A percentile compares a stretch with the other conserved stretches of the same genome.
These are phyloP conservation scores for Notiomystis cincta DNA, from an alignment of 2,113 vertebrate species.

Conservation along the genomic window DNA sequence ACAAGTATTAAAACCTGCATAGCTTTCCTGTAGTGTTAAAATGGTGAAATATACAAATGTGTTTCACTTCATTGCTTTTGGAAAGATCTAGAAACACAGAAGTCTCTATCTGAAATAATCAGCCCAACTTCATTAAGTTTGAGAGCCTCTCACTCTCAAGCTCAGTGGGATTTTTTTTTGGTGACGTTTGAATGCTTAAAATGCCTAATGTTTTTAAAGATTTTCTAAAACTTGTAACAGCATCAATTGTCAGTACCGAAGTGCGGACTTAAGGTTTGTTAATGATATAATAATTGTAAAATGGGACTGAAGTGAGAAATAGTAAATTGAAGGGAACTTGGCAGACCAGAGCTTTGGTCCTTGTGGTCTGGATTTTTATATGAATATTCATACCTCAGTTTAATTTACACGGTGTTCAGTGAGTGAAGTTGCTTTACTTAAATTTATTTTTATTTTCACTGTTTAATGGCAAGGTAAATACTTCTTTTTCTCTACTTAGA, in stretches of 20 bases:
- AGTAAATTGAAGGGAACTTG: neutral
- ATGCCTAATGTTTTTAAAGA: neutral
- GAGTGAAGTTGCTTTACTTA: neutral
- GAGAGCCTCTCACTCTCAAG: neutral
- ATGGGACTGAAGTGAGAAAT: neutral
- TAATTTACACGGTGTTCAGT: neutral
- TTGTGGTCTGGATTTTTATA: neutral
- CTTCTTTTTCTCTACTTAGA: neutral
- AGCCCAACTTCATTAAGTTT: neutral
- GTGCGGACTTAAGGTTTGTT: neutral
- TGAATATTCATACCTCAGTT: neutral
- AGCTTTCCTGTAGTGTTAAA: neutral
- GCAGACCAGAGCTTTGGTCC: neutral
- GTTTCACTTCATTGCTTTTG: neutral
- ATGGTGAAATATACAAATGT: neutral
- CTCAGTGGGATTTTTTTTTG: neutral
- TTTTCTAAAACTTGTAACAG: neutral
- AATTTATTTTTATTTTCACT: neutral
- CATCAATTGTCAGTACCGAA: neutral
- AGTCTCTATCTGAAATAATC: neutral
- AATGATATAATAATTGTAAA: neutral
- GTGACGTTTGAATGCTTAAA: neutral
- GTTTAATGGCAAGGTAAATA: neutral
- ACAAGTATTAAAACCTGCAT: neutral
- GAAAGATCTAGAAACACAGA: neutral